These are phyloP conservation scores for Sminthurinus aureus DNA, from an alignment of 2,888 invertebrate genomes.

Conservation along the genomic window DNA sequence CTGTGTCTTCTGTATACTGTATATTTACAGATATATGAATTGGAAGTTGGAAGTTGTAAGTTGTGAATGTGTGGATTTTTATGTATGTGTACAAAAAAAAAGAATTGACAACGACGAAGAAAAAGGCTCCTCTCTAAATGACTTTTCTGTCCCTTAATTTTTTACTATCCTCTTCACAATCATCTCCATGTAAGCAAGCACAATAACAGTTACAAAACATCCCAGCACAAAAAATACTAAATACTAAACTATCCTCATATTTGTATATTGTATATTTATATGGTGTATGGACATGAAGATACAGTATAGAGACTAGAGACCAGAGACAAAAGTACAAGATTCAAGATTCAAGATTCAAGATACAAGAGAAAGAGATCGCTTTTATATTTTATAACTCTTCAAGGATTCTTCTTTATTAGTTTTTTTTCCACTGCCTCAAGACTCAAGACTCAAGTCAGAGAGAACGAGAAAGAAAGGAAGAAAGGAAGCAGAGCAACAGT, in stretches of 20 bases:
- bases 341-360: too few species aligned
- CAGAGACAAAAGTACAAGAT: too few species aligned
- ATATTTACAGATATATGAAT: neutral
- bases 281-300: neutral
- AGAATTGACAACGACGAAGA: too few species aligned
- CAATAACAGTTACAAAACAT: neutral
- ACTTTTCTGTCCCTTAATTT: neutral
- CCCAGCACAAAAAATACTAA: neutral
- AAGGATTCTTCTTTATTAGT: conserved; percentile 28
- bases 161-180: neutral
- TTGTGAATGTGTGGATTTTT: too few species aligned
- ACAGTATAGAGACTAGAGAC: too few species aligned
- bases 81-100: too few species aligned
- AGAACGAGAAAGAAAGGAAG: neutral
- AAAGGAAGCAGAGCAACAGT: neutral
- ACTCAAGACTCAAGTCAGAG: neutral
- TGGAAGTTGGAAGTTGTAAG: neutral
- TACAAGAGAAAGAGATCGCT: neutral
- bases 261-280: neutral
- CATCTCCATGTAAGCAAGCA: conserved; percentile 1
- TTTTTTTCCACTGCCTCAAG: conserved; percentile 10
- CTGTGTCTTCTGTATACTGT: neutral
- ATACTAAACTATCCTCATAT: too few species aligned
- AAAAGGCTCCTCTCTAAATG: neutral
- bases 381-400: conserved; percentile 9